Evolutionary conservation across 2,113 vertebrate species (phyloP).

Genomic region (Nesoenas mayeri): DNA sequence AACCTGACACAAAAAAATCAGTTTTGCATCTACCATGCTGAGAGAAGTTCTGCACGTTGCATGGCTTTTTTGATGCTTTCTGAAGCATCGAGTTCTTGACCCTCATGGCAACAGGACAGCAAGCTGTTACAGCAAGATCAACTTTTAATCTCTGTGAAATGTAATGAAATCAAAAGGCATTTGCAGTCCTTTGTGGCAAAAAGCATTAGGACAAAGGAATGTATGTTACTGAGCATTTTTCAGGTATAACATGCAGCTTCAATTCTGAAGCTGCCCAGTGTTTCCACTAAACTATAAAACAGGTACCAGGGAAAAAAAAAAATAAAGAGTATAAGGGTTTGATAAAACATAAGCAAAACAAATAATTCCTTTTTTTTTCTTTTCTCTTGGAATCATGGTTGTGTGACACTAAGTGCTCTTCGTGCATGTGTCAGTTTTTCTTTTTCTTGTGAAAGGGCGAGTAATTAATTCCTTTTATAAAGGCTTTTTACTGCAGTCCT

Average conservation of each 20-base stretch:
- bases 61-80: neutral
- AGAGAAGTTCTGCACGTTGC: neutral
- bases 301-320: neutral
- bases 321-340: neutral
- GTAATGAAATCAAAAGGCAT: neutral
- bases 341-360: neutral
- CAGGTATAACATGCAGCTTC: neutral
- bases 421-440: neutral
- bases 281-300: neutral
- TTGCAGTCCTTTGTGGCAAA: neutral
- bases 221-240: neutral
- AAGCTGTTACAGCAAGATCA: neutral
- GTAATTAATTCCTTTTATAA: neutral
- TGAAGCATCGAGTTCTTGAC: fast-evolving
- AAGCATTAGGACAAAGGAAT: neutral
- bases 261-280: neutral
- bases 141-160: neutral
- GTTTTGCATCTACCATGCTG: neutral
- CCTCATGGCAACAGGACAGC: neutral
- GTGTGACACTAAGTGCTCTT: neutral
- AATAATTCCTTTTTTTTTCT: neutral
- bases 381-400: neutral
- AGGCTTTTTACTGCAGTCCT: neutral
- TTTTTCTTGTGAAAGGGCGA: neutral
- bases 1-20: neutral